Percentiles rank a stretch among this genome's conserved stretches.
These are phyloP conservation scores for Cygnus olor DNA, from an alignment of 2,797 vertebrate genomes.

Conservation along the genomic window DNA sequence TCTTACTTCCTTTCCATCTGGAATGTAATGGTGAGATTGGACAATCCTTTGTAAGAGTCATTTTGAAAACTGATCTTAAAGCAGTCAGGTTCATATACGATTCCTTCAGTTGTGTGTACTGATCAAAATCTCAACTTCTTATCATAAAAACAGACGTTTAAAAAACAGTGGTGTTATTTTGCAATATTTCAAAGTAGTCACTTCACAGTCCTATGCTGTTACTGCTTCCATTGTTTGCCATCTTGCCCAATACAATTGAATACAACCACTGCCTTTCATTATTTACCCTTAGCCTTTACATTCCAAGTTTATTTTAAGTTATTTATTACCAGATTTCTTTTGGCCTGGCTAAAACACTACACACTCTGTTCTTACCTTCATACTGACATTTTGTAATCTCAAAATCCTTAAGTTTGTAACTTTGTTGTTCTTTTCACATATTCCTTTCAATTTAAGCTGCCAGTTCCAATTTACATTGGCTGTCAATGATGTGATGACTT, in stretches of 20 bases:
- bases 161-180: neutral
- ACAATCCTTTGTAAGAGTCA: neutral
- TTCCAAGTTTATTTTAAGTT: neutral
- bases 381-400: neutral
- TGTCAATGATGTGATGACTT: neutral
- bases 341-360: neutral
- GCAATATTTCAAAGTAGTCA: neutral
- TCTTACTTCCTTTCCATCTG: neutral
- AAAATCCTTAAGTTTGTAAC: neutral
- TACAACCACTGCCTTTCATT: neutral
- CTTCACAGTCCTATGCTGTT: neutral
- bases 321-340: neutral
- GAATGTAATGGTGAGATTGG: neutral
- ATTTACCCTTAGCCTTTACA: neutral
- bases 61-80: neutral
- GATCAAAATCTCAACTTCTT: neutral
- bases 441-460: neutral
- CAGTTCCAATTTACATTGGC: neutral
- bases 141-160: neutral
- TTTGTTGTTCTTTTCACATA: neutral
- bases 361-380: neutral
- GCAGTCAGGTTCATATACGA: neutral
- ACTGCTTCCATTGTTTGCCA: neutral
- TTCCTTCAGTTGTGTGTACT: neutral
- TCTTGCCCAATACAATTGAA: neutral